These are phyloP conservation scores for Xestia ashworthii DNA, from an alignment of 2,888 invertebrate species.

Conservation along the genomic window DNA sequence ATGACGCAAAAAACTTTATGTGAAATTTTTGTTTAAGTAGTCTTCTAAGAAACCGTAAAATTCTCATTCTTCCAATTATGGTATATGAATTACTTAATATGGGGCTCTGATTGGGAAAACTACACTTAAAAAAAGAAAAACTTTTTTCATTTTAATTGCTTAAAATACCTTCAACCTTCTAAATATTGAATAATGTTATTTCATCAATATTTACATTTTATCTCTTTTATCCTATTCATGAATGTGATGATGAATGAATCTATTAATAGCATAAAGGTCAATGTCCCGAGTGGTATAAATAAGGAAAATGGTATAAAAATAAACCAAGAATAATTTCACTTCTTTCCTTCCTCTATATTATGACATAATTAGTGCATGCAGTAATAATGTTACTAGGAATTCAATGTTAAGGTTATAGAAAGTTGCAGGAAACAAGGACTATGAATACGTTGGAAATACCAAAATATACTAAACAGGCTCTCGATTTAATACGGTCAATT, in stretches of 20 bases:
- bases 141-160: neutral
- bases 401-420: slow-evolving; percentile 45
- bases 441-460: slow-evolving; percentile 28
- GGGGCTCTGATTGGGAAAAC: neutral
- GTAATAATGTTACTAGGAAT: slow-evolving; percentile 12
- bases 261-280: slow-evolving; percentile 57
- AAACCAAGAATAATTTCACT: slow-evolving; percentile 37
- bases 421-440: slow-evolving; percentile 9
- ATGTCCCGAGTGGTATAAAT: slow-evolving; percentile 53
- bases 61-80: neutral
- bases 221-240: neutral
- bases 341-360: slow-evolving; percentile 50
- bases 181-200: neutral
- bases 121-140: neutral
- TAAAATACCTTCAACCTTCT: neutral
- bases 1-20: neutral
- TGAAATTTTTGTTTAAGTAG: neutral
- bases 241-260: neutral
- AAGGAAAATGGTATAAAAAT: slow-evolving; percentile 65
- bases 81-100: neutral
- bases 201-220: slow-evolving; percentile 18
- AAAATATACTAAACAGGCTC: slow-evolving; percentile 8
- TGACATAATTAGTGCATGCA: neutral
- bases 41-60: neutral
- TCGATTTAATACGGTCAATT: neutral